Percentiles rank a stretch among this genome's conserved stretches.
phyloP scores from a whole-genome alignment of 2,797 vertebrate genomes.

The Hyperoplus immaculatus region DNA sequence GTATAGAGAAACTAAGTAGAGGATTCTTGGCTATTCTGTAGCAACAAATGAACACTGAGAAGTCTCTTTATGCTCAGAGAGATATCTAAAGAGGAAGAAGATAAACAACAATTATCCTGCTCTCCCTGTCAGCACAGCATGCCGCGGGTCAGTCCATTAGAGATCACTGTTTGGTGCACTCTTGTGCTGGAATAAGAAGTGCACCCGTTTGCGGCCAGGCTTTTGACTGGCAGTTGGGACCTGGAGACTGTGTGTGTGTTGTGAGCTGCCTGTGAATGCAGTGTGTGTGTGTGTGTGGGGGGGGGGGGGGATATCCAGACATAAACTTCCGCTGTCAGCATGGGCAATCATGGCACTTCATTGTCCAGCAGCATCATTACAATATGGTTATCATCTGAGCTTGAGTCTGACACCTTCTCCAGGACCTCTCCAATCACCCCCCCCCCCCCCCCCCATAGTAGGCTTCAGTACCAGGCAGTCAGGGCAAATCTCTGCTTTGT shows the following conservation, averaged over 20 bases:
- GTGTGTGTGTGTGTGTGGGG: conserved; percentile 22
- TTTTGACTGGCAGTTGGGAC: conserved; percentile 90
- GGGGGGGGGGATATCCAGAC: conserved; percentile 78
- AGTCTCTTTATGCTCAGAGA: conserved; percentile 81
- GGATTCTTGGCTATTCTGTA: conserved; percentile 75
- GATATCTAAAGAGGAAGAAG: conserved; percentile 80
- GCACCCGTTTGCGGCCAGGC: conserved; percentile 79
- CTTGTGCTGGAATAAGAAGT: conserved; percentile 85
- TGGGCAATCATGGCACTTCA: conserved; percentile 96
- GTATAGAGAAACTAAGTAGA: conserved; percentile 80
- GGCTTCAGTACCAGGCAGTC: conserved; percentile 96
- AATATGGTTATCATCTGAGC: conserved; percentile 99
- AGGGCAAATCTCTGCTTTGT: conserved; percentile 99
- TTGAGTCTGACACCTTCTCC: conserved; percentile 97
- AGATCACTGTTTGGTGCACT: conserved; percentile 84
- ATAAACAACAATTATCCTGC: conserved; percentile 86
- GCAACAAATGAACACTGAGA: conserved; percentile 83
- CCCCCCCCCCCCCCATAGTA: conserved; percentile 91
- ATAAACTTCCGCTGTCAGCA: conserved; percentile 90
- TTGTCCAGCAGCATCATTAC: conserved; percentile 99
- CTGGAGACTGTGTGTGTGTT: conserved; percentile 84
- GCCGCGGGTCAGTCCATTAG: conserved; percentile 86
- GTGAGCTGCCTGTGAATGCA: conserved; percentile 81
- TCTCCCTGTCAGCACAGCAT: conserved; percentile 81
- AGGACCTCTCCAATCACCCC: conserved; percentile 98